Evolutionary conservation across 2,797 vertebrate species (phyloP), one percentile per base, ranked within the genome.

Genomic region (Lepilemur septentrionalis): DNA sequence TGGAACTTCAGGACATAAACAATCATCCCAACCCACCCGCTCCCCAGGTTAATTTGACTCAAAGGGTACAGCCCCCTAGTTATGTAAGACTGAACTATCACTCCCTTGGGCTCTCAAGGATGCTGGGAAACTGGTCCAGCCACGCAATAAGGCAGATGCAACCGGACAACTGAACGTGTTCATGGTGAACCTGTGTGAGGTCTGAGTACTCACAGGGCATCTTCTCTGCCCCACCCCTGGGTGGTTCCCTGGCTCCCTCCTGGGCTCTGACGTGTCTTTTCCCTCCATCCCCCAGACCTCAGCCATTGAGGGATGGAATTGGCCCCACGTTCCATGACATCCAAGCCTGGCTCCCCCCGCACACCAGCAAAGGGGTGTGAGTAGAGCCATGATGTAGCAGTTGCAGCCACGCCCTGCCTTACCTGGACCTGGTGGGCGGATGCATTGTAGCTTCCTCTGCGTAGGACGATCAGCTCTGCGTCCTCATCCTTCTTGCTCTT

Each of bases 401-500:
- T 0, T 0, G 8, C 9, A 6, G 63, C 48, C 32, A 1, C 13
- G 1, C 2, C n/a, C 10, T 1, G n/a, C 57, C 94, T 91, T 41
- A 98, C 98, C 98, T 97, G 96, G 22, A 98, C 93, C 0, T 0
- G 83, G 41, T 55, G 80, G 0, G 57, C n/a, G 12, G 59, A 2
- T 0, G 13, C 46, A 0, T 97, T 5, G 0, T 98, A 98, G 3
- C 1, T 0, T 0, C 98, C 98, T n/a, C 98, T 96, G 93, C 98
- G 97, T 81, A 98, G 57, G 0, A 48, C 97, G 0, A 98, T 96
- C 14, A 97, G 32, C 67, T 98, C 97, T 0, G 98, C 97, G 0
- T 98, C 93, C 35, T 98, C 98, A 0, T 99, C 98, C 17, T 46
- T 95, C 80, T 63, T 43, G 61, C 98, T 97, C 5, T 30, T 46